Evolutionary conservation across 2,113 vertebrate genomes (phyloP), one percentile per base, ranked within the genome.

Genomic region (Notiomystis cincta): DNA sequence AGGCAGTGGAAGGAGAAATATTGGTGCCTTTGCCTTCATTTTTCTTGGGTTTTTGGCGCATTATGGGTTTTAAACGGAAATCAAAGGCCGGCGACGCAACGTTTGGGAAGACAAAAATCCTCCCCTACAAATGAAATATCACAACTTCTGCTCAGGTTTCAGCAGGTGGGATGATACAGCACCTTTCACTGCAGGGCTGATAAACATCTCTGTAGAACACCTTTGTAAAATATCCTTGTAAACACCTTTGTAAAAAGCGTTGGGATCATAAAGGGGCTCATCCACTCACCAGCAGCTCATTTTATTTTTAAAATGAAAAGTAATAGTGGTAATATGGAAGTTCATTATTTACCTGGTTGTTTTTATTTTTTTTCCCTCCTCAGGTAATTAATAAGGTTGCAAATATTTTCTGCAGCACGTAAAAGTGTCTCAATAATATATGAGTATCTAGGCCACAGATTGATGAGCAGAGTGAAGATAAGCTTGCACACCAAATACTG

Each of bases 301-400:
- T 93, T 85, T 69, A 48, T 61, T 87, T 87, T 79, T 89, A 85
- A 91, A 91, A 85, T 33, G 14, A 91, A 90, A 95, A 91, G 40
- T 76, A 91, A 91, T 73, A 37, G 33, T 18, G 13, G 45, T 27
- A 87, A 76, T 82, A 65, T 33, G 27, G 28, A 79, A 77, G 48
- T 61, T 89, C 84, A 87, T 93, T 87, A 91, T 87, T 93, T 93
- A 94, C 31, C 48, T 51, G n/a, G 31, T 50, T 0, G 3, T 5
- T 6, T 40, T 38, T 42, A 3, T 25, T 22, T 42, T 25, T n/a
- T 17, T 38, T 56, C 22, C 22, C 42, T 35, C n/a, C 57, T 53
- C 19, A 11, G 30, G 44, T 72, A 61, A 94, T 75, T 90, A 93
- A 93, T 75, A 89, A 51, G 10, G 12, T 62, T 88, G 69, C 54